Evolutionary conservation across 2,888 invertebrate genomes (phyloP).

Genomic region (Craniophora ligustri): DNA sequence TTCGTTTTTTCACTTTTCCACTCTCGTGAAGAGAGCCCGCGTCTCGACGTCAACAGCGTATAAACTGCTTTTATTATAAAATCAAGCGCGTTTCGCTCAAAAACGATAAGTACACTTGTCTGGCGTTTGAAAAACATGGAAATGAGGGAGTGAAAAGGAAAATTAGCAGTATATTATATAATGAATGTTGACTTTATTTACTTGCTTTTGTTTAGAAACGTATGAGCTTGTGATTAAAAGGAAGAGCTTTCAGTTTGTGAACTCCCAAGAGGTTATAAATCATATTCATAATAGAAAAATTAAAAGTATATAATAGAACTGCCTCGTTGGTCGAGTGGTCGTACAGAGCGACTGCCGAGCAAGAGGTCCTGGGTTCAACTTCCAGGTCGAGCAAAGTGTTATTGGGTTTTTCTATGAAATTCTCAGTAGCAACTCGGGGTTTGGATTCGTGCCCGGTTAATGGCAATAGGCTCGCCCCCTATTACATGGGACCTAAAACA

Average conservation of each 20-base stretch:
- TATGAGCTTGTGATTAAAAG: slow-evolving; percentile 26
- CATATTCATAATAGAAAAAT: neutral
- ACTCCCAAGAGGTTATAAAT: slow-evolving; percentile 20
- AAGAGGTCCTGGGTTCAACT: too few species aligned
- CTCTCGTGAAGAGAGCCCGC: slow-evolving; percentile 50
- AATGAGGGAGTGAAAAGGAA: slow-evolving; percentile 64
- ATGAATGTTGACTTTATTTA: slow-evolving; percentile 55
- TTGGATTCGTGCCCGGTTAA: too few species aligned
- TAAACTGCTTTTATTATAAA: slow-evolving; percentile 78
- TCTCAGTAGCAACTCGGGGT: too few species aligned
- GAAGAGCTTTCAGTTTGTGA: slow-evolving; percentile 17
- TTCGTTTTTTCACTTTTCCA: slow-evolving; percentile 62
- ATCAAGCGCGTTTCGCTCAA: slow-evolving; percentile 71
- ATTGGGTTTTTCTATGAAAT: too few species aligned
- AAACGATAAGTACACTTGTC: slow-evolving; percentile 64
- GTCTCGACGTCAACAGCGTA: slow-evolving; percentile 65
- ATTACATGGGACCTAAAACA: too few species aligned
- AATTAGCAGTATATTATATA: slow-evolving; percentile 64
- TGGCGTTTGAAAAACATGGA: slow-evolving; percentile 65
- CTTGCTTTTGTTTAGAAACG: slow-evolving; percentile 39
- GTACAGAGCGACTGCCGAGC: too few species aligned
- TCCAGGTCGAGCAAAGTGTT: too few species aligned
- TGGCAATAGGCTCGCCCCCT: too few species aligned
- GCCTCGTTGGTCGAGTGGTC: too few species aligned
- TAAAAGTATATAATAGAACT: neutral